These are phyloP conservation scores for Oophaga pumilio DNA, from an alignment of 2,113 vertebrate genomes.

Conservation along the genomic window DNA sequence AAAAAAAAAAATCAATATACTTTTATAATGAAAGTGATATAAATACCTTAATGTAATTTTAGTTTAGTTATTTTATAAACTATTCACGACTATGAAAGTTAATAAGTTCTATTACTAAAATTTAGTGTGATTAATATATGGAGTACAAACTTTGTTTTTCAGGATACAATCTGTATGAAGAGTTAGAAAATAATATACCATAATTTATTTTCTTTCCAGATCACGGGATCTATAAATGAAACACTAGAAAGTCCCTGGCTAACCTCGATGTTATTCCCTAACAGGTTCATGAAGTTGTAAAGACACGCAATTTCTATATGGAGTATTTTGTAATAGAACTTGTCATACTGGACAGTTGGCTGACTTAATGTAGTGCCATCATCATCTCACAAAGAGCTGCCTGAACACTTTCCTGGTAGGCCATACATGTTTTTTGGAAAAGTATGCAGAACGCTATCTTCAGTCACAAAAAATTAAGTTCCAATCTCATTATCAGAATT, in stretches of 20 bases:
- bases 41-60: neutral
- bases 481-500: neutral
- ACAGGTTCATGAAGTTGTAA: too few relatives aligned
- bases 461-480: neutral
- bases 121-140: neutral
- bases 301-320: neutral
- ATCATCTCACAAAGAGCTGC: neutral
- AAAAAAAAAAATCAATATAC: slow-evolving; percentile 32
- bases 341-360: neutral
- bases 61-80: too few relatives aligned
- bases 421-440: neutral
- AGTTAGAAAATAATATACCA: neutral
- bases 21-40: slow-evolving; percentile 11
- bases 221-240: neutral
- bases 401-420: neutral
- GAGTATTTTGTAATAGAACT: neutral
- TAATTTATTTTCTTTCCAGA: neutral
- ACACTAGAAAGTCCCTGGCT: neutral
- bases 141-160: neutral
- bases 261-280: neutral
- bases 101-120: neutral
- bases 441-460: neutral
- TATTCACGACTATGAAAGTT: neutral
- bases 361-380: neutral
- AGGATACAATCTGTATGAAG: neutral